phyloP scores from a whole-genome alignment of 2,113 vertebrate species.

The Scophthalmus maximus region DNA sequence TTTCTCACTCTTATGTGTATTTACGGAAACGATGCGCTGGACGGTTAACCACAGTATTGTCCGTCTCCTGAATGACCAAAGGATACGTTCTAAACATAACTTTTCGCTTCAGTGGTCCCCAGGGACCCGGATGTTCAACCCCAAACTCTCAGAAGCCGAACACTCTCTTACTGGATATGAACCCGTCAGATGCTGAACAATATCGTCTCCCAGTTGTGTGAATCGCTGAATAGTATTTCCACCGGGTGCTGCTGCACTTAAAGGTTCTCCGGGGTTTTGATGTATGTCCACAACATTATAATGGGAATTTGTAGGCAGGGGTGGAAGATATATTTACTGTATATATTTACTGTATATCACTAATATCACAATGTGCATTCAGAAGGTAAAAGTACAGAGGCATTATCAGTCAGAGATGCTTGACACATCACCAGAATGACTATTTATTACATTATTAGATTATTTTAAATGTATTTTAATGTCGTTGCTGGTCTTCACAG shows the following conservation, averaged over 20 bases:
- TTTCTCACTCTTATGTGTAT: background rate
- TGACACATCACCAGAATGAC: no score
- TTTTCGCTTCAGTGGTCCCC: background rate
- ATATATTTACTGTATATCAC: no score
- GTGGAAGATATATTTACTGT: background rate
- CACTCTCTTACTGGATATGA: background rate
- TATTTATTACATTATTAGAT: no score
- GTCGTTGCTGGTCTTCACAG: no score
- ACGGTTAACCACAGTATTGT: no score
- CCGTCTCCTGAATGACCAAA: background rate
- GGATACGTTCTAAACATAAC: slow-evolving; percentile 15
- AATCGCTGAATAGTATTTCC: slow-evolving; percentile 34
- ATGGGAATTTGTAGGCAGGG: background rate
- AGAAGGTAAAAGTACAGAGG: no score
- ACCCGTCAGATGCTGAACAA: background rate
- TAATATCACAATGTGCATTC: background rate
- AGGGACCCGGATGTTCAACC: background rate
- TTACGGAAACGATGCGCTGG: background rate
- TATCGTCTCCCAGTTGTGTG: background rate
- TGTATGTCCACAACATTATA: background rate
- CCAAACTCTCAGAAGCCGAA: background rate
- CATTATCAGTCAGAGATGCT: no score
- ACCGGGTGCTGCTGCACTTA: background rate
- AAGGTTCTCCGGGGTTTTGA: no score
- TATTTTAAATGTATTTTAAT: no score